Evolutionary conservation across 1,140 invertebrate species (phyloP), one percentile per base, ranked within the genome.

Genomic region (Drosophila lini): DNA sequence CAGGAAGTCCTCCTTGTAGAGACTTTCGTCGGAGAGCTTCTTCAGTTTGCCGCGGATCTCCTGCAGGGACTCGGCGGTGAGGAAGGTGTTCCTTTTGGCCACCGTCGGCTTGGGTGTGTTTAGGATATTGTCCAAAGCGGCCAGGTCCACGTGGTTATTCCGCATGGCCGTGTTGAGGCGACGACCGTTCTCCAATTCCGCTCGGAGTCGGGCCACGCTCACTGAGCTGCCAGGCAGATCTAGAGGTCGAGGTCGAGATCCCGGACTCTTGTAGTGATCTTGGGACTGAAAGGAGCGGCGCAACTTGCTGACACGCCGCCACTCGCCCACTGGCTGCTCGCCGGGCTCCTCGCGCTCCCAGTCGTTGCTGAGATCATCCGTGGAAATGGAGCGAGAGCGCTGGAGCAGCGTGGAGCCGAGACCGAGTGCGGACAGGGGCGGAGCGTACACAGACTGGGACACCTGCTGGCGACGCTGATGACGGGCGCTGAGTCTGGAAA

Each of bases 221-320:
- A 93, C 93, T 2, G 86, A 92, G 56, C 88, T 93, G 53, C 92
- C 91, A 1, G 94, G 93, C 32, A 95, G 80, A 80, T 95, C 94
- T 41, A 93, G 81, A 7, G 94, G 93, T 48, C 92, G 94, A 9
- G 88, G 69, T 6, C 74, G 60, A 1, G 58, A 8, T 8, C 48
- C 15, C 1, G 75, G 42, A 28, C 42, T 68, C 15, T 82, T 81
- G 50, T 81, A 78, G 38, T 80, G 83, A 40, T 79, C 78, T 64
- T 86, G 74, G 25, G 94, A 94, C 82, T 96, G 94, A 45, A 96
- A 93, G 11, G 95, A 96, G 56, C 94, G 89, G 40, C 94, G 93
- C 22, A 94, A 89, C 79, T 94, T 94, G 16, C 93, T 94, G 22
- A 94, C 93, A 58, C 94, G 91, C 61, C 93, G 93, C 95, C 94